Evolutionary conservation across 2,797 vertebrate genomes (phyloP).

Genomic region (Hippocampus kuda): DNA sequence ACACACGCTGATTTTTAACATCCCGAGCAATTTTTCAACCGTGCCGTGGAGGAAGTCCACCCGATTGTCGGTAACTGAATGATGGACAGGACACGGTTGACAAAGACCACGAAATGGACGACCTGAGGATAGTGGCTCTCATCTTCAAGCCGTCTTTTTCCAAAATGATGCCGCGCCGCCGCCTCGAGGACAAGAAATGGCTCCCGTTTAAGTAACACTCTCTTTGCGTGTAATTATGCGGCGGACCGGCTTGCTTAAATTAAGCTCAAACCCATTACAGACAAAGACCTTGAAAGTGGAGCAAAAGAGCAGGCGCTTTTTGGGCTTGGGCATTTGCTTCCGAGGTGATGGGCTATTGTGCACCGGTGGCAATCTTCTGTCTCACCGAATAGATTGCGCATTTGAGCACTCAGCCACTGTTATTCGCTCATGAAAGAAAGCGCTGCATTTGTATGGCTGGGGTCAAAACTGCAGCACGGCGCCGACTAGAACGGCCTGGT

Average conservation of each 20-base stretch:
- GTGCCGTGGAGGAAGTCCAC: neutral
- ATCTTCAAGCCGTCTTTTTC: conserved; percentile 16
- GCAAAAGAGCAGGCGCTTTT: conserved; percentile 49
- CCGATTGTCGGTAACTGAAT: neutral
- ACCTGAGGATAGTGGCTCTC: neutral
- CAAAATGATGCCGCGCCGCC: conserved; percentile 28
- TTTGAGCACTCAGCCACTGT: too few species aligned
- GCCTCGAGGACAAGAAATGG: conserved; percentile 60
- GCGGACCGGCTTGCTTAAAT: conserved; percentile 62
- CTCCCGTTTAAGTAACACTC: conserved; percentile 70
- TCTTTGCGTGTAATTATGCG: conserved; percentile 69
- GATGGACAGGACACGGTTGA: neutral
- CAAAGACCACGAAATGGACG: neutral
- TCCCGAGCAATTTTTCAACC: neutral
- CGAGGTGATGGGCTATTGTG: conserved; percentile 12
- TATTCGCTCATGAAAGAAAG: conserved; percentile 26
- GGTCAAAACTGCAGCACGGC: conserved; percentile 9
- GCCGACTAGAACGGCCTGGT: neutral
- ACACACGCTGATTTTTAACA: neutral
- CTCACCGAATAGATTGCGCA: too few species aligned
- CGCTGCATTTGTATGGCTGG: conserved; percentile 9
- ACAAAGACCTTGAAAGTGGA: conserved; percentile 58
- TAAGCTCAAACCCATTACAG: conserved; percentile 55
- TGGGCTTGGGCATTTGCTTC: conserved; percentile 24
- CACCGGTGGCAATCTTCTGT: too few species aligned